Conservation (phyloP, 30 jellyfish, hydroid and myxozoan genomes). For the Haliclystus octoradiatus region DNA sequence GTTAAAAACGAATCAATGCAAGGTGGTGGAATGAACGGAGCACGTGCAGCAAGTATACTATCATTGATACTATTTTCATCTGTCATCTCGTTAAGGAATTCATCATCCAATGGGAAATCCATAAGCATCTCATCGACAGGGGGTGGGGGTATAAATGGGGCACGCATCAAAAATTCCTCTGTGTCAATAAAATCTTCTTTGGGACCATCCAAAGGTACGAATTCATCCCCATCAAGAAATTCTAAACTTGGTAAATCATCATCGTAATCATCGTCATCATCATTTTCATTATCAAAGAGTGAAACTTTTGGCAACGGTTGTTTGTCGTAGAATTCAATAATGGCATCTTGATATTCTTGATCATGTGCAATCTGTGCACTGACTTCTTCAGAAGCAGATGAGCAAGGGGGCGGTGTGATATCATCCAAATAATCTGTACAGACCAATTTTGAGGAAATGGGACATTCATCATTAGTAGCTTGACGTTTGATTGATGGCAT, state of each 20-base stretch:
- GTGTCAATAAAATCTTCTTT: constrained; percentile 15
- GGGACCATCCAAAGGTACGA: not conserved
- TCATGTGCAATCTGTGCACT: constrained; percentile 28
- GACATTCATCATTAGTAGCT: constrained; percentile 4
- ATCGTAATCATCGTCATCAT: constrained; percentile 24
- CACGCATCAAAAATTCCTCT: constrained; percentile 34
- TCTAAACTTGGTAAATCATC: constrained; percentile 59
- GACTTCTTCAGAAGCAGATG: constrained; percentile 64
- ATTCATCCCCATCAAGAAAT: constrained; percentile 11
- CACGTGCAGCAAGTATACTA: constrained; percentile 63
- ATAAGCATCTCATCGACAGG: constrained; percentile 25
- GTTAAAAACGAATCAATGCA: constrained; percentile 53
- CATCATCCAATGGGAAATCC: not conserved
- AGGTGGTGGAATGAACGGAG: constrained; percentile 93
- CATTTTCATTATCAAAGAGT: not conserved
- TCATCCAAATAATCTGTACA: not conserved
- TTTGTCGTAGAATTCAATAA: constrained; percentile 28
- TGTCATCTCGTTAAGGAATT: not conserved
- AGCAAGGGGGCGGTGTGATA: not conserved
- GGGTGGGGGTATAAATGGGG: constrained; percentile 60
- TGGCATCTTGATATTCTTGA: constrained; percentile 35
- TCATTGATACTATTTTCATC: constrained; percentile 16
- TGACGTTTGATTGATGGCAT: constrained; percentile 13
- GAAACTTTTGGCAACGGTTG: not conserved
- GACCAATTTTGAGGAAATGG: not conserved